Evolutionary conservation across 2,797 vertebrate species (phyloP), one percentile per base, ranked within the genome.

Genomic region (Fistularia tabacaria): DNA sequence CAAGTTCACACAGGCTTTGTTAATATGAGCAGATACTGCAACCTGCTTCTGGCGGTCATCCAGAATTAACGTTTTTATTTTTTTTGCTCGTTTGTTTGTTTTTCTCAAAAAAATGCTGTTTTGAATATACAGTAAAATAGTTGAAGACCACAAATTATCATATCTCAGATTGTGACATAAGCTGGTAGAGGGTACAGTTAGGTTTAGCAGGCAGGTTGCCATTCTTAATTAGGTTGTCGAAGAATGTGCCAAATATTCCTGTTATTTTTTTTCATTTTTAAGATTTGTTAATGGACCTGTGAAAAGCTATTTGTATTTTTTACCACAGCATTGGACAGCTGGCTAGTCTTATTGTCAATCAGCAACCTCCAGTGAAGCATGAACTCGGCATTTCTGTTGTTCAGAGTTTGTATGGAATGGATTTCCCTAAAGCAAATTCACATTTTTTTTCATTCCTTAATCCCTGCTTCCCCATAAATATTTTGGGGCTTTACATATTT

Each of bases 401-500:
- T 75, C 6, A 54, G 14, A 49, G 49, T 40, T 52, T 58, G 41
- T 11, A 11, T 7, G 57, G 8, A 70, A 64, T 67, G 25, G 25
- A 25, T 25, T 25, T 66, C 65, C 57, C 49, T 39, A n/a, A 63
- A 70, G 59, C 42, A 64, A 59, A 64, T 70, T 66, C 10, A 0
- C 39, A 9, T 10, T 47, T 63, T 58, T 62, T 59, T 59, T 5
- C 25, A 62, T 59, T 51, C 61, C 53, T 51, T 55, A 60, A 69
- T 67, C 75, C 58, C 57, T 51, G 14, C 46, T 48, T 14, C 36
- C 54, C 45, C 15, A 59, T 62, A 64, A 71, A 76, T 76, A 66
- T 68, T 73, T 61, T 72, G 13, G 51, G 44, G 57, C 64, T 76
- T 64, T 81, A 54, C 58, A 77, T 69, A 65, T 73, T 77, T 66